A percentile compares a stretch with the other conserved stretches of the same genome.
Conservation (phyloP, 1,140 invertebrate species). For the Cepaea nemoralis region DNA sequence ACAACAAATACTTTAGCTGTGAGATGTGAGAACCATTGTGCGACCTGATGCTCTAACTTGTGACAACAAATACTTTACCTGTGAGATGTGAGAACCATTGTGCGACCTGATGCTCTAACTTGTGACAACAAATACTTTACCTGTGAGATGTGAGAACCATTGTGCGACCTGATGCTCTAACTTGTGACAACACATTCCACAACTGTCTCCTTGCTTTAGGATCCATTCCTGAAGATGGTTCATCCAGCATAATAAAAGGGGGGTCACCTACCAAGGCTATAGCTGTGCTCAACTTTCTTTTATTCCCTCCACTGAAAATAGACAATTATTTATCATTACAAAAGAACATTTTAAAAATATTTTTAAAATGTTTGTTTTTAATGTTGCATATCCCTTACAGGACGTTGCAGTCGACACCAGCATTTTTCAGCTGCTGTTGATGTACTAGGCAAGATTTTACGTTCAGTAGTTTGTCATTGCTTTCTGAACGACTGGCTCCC, state of each 20-base stretch:
- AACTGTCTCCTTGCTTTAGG: constrained; percentile 72
- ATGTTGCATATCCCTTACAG: too few relatives aligned
- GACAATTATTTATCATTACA: background rate
- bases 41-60: constrained; percentile 63
- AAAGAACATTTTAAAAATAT: too few relatives aligned
- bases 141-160: constrained; percentile 70
- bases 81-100: constrained; percentile 70
- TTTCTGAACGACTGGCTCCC: too few relatives aligned
- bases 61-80: constrained; percentile 69
- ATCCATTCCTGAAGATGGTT: constrained; percentile 74
- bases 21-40: constrained; percentile 69
- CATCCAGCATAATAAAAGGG: constrained; percentile 75
- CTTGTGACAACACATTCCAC: constrained; percentile 70
- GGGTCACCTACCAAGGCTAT: constrained; percentile 82
- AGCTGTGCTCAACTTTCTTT: constrained; percentile 93
- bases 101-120: constrained; percentile 64
- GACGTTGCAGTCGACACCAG: too few relatives aligned
- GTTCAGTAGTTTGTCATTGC: too few relatives aligned
- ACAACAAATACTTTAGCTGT: too few relatives aligned
- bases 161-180: constrained; percentile 65
- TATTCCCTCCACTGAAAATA: constrained; percentile 81
- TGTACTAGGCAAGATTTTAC: too few relatives aligned
- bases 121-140: constrained; percentile 66
- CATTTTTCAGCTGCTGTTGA: too few relatives aligned
- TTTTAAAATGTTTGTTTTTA: too few relatives aligned